A percentile compares a stretch with the other conserved stretches of the same genome.
phyloP scores from a whole-genome alignment of 2,888 invertebrate genomes.

The Orgyia antiqua region DNA sequence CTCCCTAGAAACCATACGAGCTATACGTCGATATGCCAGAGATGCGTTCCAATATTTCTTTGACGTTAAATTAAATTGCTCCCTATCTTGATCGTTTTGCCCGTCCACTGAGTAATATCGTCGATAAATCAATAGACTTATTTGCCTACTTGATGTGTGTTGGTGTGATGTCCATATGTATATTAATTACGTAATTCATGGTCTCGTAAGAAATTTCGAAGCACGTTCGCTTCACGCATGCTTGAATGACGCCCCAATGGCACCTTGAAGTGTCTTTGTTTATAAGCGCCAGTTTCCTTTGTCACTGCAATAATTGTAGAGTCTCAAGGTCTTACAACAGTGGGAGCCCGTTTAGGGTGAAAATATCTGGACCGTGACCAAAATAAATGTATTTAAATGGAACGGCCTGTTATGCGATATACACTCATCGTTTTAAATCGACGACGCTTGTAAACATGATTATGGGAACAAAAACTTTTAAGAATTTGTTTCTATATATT shows the following conservation, averaged over 20 bases:
- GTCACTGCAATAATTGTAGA: conserved; percentile 39
- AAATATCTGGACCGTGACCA: conserved; percentile 29
- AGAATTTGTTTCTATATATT: conserved; percentile 13
- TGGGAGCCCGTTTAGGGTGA: conserved; percentile 28
- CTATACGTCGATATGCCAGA: conserved; percentile 3
- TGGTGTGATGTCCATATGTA: conserved; percentile 14
- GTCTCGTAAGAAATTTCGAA: conserved; percentile 44
- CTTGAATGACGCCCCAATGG: conserved; percentile 51
- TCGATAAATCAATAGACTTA: conserved; percentile 23
- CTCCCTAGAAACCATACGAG: conserved; percentile 13
- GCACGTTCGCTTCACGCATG: conserved; percentile 43
- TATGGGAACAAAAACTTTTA: conserved; percentile 18
- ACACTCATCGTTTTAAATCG: conserved; percentile 16
- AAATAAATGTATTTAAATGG: conserved; percentile 19
- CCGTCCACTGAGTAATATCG: conserved; percentile 6
- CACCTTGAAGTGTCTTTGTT: conserved; percentile 55
- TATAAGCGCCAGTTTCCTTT: conserved; percentile 43
- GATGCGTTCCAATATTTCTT: conserved; percentile 16
- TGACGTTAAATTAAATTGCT: conserved; percentile 10
- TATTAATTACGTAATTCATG: conserved; percentile 32
- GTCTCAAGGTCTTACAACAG: conserved; percentile 31
- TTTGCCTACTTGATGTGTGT: conserved; percentile 26
- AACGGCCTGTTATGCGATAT: conserved; percentile 8
- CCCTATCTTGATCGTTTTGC: conserved; percentile 13
- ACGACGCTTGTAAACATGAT: conserved; percentile 14